phyloP scores from a whole-genome alignment of 2,113 vertebrate genomes.

The Rhinichthys klamathensis region DNA sequence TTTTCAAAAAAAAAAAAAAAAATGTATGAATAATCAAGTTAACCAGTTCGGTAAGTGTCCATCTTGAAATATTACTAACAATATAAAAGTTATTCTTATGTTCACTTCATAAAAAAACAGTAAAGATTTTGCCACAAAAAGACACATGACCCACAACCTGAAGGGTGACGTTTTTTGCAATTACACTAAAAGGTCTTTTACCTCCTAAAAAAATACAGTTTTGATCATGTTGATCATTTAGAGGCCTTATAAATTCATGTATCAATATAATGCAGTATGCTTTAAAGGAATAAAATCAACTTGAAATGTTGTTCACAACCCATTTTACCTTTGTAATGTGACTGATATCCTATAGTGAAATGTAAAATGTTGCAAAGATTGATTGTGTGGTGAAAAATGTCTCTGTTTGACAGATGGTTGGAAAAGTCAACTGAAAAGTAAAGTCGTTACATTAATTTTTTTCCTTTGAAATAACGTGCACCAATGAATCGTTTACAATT shows the following conservation, averaged over 20 bases:
- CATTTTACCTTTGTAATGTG: background rate
- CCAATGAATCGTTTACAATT: background rate
- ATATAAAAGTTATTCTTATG: background rate
- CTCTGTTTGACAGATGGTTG: background rate
- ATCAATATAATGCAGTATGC: no score
- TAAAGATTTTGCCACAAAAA: background rate
- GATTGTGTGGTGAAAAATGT: background rate
- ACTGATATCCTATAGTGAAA: background rate
- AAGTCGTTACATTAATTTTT: background rate
- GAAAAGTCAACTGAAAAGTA: background rate
- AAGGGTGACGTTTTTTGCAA: background rate
- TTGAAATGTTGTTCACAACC: background rate
- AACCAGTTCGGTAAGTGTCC: background rate
- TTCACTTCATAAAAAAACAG: background rate
- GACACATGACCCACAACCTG: background rate
- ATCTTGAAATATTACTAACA: background rate
- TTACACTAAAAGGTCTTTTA: background rate
- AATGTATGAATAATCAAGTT: background rate
- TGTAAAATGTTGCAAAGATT: background rate
- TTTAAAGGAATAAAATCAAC: background rate
- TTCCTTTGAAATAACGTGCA: background rate
- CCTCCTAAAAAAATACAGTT: background rate
- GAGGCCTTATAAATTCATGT: background rate
- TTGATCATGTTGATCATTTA: background rate
- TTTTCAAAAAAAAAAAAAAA: no score